Conservation (phyloP, 2,888 invertebrate species). For the Brenthis hecate region DNA sequence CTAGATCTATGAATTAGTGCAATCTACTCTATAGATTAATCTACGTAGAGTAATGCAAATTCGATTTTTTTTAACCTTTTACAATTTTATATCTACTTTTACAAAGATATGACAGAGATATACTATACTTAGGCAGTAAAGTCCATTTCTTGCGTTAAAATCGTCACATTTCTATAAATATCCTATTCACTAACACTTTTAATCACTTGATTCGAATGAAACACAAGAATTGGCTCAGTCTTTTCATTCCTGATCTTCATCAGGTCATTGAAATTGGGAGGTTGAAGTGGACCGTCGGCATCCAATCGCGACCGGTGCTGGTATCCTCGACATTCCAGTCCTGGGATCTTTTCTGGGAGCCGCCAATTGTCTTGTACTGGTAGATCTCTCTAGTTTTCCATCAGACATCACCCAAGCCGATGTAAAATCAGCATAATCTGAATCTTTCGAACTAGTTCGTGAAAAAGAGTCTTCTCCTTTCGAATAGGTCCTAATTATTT, state of each 20-base stretch:
- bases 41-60: constrained; percentile 31
- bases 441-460: constrained; percentile 78
- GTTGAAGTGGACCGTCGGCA: constrained; percentile 75
- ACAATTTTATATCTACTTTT: constrained; percentile 37
- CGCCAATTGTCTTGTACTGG: constrained; percentile 78
- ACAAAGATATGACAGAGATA: constrained; percentile 46
- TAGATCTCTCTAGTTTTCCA: constrained; percentile 84
- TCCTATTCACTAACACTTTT: constrained; percentile 35
- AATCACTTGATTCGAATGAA: constrained; percentile 39
- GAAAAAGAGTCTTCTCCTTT: constrained; percentile 74
- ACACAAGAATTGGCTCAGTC: constrained; percentile 40
- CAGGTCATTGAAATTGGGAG: constrained; percentile 72
- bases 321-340: constrained; percentile 72
- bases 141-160: constrained; percentile 18
- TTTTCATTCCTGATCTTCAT: constrained; percentile 44
- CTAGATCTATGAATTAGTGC: not conserved
- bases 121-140: constrained; percentile 22
- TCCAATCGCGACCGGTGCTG: constrained; percentile 72
- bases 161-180: constrained; percentile 27
- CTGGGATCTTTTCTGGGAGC: constrained; percentile 74
- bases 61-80: constrained; percentile 32
- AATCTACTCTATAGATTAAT: constrained; percentile 39
- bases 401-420: constrained; percentile 88
- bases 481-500: constrained; percentile 77
- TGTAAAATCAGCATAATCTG: constrained; percentile 86